Evolutionary conservation across 92 coral and sea anemone species (phyloP).

Genomic region (Zoanthus sansibaricus): DNA sequence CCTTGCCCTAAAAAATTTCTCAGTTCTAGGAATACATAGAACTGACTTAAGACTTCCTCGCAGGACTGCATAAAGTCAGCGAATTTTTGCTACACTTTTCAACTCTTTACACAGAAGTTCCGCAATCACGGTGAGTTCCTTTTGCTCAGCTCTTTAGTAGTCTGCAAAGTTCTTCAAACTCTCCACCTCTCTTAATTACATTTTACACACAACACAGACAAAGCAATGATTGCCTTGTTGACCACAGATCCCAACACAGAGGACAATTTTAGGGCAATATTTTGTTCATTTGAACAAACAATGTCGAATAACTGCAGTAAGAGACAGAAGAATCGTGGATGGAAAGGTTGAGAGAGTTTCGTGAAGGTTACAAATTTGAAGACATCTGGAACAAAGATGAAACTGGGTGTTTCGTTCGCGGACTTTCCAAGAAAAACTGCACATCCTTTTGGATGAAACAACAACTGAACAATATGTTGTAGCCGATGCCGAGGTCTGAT

Average conservation of each 20-base stretch:
- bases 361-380: conserved; percentile 37
- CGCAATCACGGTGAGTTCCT: not conserved
- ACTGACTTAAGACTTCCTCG: not conserved
- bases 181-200: not conserved
- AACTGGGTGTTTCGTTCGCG: conserved; percentile 45
- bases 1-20: not conserved
- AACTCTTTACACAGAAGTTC: not conserved
- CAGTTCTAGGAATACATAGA: not conserved
- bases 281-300: conserved; percentile 28
- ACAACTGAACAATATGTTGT: too few species aligned
- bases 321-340: too few species aligned
- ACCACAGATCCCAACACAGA: conserved; percentile 35
- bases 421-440: conserved; percentile 42
- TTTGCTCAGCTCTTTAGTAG: not conserved
- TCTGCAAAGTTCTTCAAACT: not conserved
- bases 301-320: not conserved
- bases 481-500: too few species aligned
- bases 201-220: not conserved
- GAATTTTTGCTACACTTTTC: not conserved
- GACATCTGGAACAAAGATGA: conserved; percentile 44
- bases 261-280: conserved; percentile 34
- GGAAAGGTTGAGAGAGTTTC: too few species aligned
- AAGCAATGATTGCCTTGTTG: conserved; percentile 12
- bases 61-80: not conserved
- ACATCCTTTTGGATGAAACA: too few species aligned